These are phyloP conservation scores for Brienomyrus longianalis DNA, from an alignment of 2,113 vertebrate genomes.

Conservation along the genomic window DNA sequence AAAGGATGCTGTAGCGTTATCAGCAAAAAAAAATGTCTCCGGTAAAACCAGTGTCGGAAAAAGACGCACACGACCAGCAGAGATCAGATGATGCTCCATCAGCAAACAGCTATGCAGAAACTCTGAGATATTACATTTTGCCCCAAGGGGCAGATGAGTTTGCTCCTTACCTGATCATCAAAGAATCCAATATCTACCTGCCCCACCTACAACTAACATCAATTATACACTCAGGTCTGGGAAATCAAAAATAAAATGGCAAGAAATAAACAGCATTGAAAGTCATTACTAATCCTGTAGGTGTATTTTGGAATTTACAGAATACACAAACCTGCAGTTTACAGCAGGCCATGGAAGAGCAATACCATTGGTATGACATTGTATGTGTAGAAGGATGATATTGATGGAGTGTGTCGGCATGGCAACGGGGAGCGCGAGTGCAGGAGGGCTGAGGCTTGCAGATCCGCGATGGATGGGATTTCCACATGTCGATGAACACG, in stretches of 20 bases:
- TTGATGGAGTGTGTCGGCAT: background rate
- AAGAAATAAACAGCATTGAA: background rate
- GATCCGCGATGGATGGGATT: background rate
- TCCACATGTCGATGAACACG: background rate
- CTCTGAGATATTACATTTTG: constrained; percentile 16
- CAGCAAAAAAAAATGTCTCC: background rate
- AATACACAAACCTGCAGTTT: background rate
- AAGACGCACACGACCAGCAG: constrained; percentile 11
- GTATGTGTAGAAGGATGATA: background rate
- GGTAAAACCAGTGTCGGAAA: background rate
- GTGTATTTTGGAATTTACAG: background rate
- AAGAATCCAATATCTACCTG: background rate
- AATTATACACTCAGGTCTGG: background rate
- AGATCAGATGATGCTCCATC: constrained; percentile 9
- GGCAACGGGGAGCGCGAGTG: background rate
- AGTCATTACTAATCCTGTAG: background rate
- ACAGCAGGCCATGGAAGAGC: background rate
- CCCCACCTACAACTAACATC: background rate
- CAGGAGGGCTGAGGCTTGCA: background rate
- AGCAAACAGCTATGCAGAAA: constrained; percentile 20
- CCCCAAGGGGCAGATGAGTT: background rate
- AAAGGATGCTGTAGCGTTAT: background rate
- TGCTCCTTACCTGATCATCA: background rate
- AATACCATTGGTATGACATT: background rate
- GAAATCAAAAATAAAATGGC: background rate